Base-by-base conservation (phyloP, 2,113 vertebrate genomes). In the Anguilla rostrata region DNA sequence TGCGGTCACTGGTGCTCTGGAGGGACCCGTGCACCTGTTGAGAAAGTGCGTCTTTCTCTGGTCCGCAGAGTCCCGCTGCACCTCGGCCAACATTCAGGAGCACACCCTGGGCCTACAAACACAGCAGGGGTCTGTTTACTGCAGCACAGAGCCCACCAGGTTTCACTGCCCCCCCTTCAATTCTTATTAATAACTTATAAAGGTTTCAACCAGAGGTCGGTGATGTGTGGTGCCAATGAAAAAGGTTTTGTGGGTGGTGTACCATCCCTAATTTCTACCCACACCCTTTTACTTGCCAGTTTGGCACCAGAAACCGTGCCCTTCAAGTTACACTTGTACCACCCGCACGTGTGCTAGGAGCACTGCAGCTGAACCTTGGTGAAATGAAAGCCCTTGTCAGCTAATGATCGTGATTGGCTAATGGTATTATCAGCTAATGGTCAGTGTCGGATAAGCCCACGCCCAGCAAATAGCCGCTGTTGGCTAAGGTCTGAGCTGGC, bases 1-100 rank as follows among this genome's bases (percentile, higher is more conserved):
- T 46, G 79, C 86, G 53, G 41, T 84, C 82, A 5, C 85, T 88
- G 78, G 84, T 56, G 82, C 87, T 87, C 87, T 84, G 80, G 85
- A 83, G 87, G 88, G 79, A 85, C 85, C 83, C 75, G 87, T 84
- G 80, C 82, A 26, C 40, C 82, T 53, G 41, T 53, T 15, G 75
- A 49, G 60, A 66, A 66, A 66, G 46, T 83, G 71, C 82, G 83
- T 53, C 60, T 16, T 75, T 81, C 79, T 49, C 84, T 80, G 26
- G 40, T 5, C 57, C 82, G 85, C 66, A 83, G 85, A 80, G 82
- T 79, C 63, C 15, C 26, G 26, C 82, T 40, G 39, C 85, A 82
- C 18, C 5, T 14, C 14, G 39, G 60, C 60, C 60, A 53, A 14
- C 49, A 11, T 53, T 53, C 49, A 53, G 49, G 49, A 53, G 49